Base-by-base conservation (phyloP, 2,888 invertebrate genomes). In the Drosophila mayaguana region DNA sequence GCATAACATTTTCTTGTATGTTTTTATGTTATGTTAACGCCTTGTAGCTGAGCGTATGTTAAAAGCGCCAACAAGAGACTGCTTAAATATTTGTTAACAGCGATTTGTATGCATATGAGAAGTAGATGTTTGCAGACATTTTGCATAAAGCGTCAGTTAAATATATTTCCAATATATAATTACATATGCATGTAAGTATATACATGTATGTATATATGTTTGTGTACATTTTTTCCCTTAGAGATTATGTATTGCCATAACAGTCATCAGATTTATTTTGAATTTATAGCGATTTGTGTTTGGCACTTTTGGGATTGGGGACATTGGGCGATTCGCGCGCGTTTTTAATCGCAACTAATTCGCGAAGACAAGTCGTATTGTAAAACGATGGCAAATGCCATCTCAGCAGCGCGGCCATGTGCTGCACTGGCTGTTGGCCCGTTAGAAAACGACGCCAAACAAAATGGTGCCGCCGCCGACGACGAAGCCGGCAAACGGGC, bases 381-480 rank as follows among this genome's bases (percentile, higher is more conserved):
- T n/a, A 11, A 32, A 25, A 54, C 36, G 32, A 25, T 50, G 48
- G 43, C 43, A 59, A 60, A 43, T 20, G 40, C 48, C 55, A 63
- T 70, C 48, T 70, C 69, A 61, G 70, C 59, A 48, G 25, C 56
- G 71, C 50, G 68, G 40, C 84, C 68, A 79, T 87, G 87, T 75
- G 88, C 84, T 89, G 88, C 72, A 67, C 63, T 75, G 88, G 88
- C 86, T 86, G 86, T 73, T 82, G 78, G 85, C 86, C 86, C 86
- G 89, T 85, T 88, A 88, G 77, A 89, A 86, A 88, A 73, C 80
- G 88, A 89, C 86, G 90, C 83, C 86, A 86, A 86, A 86, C 86
- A 86, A 86, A 86, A 86, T 86, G 86, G 86, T 88, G 83, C 83
- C 89, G 77, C 38, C 61, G 20, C 42, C 61, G 20, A 45, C 64